Conservation (phyloP, 2,797 vertebrate species). For the Otolemur crassicaudatus region DNA sequence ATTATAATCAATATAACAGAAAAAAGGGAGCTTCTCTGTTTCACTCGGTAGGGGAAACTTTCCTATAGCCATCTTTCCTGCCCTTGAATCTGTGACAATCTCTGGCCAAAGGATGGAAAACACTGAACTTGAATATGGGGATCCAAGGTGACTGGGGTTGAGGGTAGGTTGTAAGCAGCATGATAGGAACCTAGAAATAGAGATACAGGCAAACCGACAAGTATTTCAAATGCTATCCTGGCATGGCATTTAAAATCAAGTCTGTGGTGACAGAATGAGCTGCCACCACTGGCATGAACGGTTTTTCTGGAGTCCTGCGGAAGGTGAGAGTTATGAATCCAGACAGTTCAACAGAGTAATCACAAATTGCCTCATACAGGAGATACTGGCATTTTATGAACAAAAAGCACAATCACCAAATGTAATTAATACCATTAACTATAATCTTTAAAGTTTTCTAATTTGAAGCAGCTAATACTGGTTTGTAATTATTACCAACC, state of each 20-base stretch:
- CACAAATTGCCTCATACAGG: not conserved
- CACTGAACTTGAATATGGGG: not conserved
- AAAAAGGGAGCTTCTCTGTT: not conserved
- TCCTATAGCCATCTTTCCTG: not conserved
- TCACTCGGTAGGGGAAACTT: not conserved
- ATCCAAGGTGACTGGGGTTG: not conserved
- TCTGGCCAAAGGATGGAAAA: not conserved
- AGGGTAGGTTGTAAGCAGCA: no score
- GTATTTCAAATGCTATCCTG: not conserved
- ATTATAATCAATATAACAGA: not conserved
- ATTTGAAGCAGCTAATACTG: not conserved
- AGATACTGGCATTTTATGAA: not conserved
- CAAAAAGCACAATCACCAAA: not conserved
- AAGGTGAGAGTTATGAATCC: not conserved
- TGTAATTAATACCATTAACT: not conserved
- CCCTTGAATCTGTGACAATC: not conserved
- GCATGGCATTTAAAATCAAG: not conserved
- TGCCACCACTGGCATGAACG: not conserved
- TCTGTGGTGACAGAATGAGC: not conserved
- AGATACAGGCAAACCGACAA: not conserved
- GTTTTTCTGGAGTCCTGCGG: not conserved
- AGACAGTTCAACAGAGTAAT: not conserved
- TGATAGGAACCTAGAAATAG: not conserved
- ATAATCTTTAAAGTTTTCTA: not conserved
- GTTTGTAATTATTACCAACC: not conserved